Conservation (phyloP, 1,140 invertebrate genomes). For the Euwallacea fornicatus region DNA sequence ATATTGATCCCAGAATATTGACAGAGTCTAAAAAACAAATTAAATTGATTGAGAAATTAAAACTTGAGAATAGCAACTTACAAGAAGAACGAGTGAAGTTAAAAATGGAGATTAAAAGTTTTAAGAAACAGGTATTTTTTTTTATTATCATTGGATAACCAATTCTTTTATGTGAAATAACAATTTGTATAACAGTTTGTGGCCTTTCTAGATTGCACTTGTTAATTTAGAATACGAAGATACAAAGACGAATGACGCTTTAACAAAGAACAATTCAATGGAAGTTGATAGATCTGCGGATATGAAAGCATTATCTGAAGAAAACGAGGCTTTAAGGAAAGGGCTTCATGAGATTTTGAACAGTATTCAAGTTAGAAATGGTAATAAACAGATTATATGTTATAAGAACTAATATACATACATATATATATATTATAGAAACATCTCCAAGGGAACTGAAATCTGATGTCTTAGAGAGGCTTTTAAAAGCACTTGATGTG, state of each 20-base stretch:
- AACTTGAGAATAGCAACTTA: not conserved
- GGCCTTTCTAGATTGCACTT: too few relatives aligned
- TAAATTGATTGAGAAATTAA: conserved; percentile 21
- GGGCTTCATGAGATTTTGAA: conserved; percentile 70
- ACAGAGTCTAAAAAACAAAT: conserved; percentile 8
- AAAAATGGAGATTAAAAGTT: conserved; percentile 53
- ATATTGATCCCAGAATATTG: conserved; percentile 8
- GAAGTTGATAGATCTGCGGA: conserved; percentile 18
- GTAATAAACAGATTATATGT: conserved; percentile 48
- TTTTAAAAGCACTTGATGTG: conserved; percentile 66
- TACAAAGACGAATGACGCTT: not conserved
- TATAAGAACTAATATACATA: too few relatives aligned
- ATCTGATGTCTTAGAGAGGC: conserved; percentile 61
- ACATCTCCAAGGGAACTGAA: conserved; percentile 47
- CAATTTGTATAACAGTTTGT: too few relatives aligned
- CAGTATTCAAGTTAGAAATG: conserved; percentile 61
- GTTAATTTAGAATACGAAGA: not conserved
- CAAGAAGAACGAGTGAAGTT: conserved; percentile 58
- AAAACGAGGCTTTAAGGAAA: conserved; percentile 71
- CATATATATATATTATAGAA: conserved; percentile 32
- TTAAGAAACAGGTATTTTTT: conserved; percentile 42
- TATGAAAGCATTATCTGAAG: conserved; percentile 61
- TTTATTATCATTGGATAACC: too few relatives aligned
- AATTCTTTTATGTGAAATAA: too few relatives aligned
- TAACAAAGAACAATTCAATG: not conserved